Evolutionary conservation across 2,888 invertebrate genomes (phyloP), one percentile per base, ranked within the genome.

Genomic region (Eumacrocentrus americanus): DNA sequence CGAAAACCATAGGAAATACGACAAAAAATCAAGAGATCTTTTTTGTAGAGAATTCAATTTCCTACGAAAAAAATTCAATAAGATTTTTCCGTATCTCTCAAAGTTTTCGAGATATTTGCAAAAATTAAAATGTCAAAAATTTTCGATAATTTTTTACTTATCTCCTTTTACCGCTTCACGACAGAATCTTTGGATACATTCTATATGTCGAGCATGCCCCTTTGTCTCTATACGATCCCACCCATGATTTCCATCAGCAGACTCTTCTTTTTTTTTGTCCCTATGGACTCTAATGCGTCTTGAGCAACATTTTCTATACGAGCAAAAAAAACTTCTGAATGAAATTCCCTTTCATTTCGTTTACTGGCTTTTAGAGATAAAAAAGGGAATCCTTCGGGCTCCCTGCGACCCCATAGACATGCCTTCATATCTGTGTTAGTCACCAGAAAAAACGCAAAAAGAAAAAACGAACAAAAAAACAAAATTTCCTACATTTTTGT

Each of bases 311-410:
- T 6, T 6, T 6, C 29, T 6, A 29, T 29, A 29, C 5, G 29
- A 29, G 29, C 9, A 9, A 29, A 29, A 29, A 40, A 63, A 63
- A 60, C 35, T 60, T 63, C 60, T 40, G 60, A 62, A 60, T 60
- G 56, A 58, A 58, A 60, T 63, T 60, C 48, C 54, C 42, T 18
- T 23, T 20, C 25, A 57, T 57, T 50, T 61, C 58, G 58, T 54
- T 61, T 51, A 60, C 51, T 54, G 58, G 54, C 60, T 54, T 63
- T 58, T 34, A 37, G 50, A 61, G 58, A 63, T 60, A 61, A 52
- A 63, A 51, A 54, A 22, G 55, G 44, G 38, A 20, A 29, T 44
- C 51, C 35, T 38, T 53, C 34, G 38, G 47, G 37, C 38, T 40
- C 2, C 37, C 18, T 25, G 38, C 48, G 18, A 48, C 25, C n/a